phyloP scores from a whole-genome alignment of 1,140 invertebrate genomes.

The Vollenhovia emeryi region DNA sequence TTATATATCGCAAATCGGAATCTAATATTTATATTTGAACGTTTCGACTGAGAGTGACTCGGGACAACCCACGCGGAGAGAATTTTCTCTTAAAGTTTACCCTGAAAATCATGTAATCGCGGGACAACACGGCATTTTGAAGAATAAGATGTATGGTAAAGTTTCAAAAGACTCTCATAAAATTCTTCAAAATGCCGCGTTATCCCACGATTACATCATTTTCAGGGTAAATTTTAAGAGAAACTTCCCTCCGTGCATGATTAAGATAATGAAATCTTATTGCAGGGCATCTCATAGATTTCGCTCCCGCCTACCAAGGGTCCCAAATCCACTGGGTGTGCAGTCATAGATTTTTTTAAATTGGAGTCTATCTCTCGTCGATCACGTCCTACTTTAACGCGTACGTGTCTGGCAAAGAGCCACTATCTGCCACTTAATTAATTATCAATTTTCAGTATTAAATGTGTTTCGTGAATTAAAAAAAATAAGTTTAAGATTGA shows the following conservation, averaged over 20 bases:
- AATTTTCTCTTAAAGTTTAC: too few relatives aligned
- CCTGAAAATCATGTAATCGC: too few relatives aligned
- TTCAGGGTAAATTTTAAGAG: too few relatives aligned
- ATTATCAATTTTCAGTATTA: neutral
- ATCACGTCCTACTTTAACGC: neutral
- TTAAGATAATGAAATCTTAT: conserved; percentile 36
- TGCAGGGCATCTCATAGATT: conserved; percentile 51
- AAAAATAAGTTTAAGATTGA: too few relatives aligned
- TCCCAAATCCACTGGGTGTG: conserved; percentile 1
- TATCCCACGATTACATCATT: too few relatives aligned
- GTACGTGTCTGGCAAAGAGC: neutral
- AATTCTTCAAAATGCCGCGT: too few relatives aligned
- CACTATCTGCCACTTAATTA: neutral
- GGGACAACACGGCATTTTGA: too few relatives aligned
- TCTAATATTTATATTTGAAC: conserved; percentile 15
- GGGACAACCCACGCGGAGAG: too few relatives aligned
- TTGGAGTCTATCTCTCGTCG: neutral
- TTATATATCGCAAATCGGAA: neutral
- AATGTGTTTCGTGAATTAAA: neutral
- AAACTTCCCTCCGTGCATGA: too few relatives aligned
- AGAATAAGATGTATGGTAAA: too few relatives aligned
- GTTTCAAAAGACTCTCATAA: too few relatives aligned
- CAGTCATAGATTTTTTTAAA: neutral
- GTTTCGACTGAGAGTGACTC: conserved; percentile 8
- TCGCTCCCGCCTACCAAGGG: conserved; percentile 43